These are phyloP conservation scores for Deilephila porcellus DNA, from an alignment of 2,888 invertebrate genomes.

Conservation along the genomic window DNA sequence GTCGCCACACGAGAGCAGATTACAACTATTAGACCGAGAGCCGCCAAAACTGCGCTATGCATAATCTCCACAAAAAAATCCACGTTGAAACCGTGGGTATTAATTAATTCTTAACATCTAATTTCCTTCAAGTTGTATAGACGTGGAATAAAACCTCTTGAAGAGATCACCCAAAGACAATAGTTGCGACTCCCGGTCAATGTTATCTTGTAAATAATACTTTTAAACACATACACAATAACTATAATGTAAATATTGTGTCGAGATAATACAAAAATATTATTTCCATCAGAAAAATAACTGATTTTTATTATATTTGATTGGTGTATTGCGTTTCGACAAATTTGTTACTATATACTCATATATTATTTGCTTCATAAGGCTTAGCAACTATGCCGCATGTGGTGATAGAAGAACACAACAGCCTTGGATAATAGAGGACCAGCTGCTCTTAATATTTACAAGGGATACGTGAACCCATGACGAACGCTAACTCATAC, in stretches of 20 bases:
- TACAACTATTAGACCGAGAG: slow-evolving; percentile 33
- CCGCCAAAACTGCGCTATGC: neutral
- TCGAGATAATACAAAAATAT: slow-evolving; percentile 58
- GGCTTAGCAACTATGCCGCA: slow-evolving; percentile 23
- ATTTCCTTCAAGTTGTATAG: neutral
- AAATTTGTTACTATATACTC: slow-evolving; percentile 11
- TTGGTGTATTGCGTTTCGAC: slow-evolving; percentile 26
- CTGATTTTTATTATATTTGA: slow-evolving; percentile 22
- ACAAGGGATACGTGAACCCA: slow-evolving; percentile 3
- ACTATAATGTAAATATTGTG: slow-evolving; percentile 37
- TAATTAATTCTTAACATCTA: neutral
- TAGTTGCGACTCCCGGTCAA: slow-evolving; percentile 33
- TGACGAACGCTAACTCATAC: neutral
- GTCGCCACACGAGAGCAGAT: slow-evolving; percentile 41
- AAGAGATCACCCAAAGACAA: slow-evolving; percentile 10
- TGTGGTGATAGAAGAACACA: slow-evolving; percentile 3
- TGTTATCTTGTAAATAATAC: slow-evolving; percentile 62
- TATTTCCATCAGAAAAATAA: slow-evolving; percentile 52
- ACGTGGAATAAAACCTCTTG: slow-evolving; percentile 39
- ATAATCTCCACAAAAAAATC: neutral
- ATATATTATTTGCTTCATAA: slow-evolving; percentile 25
- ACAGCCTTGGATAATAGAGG: neutral
- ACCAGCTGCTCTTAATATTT: slow-evolving; percentile 23
- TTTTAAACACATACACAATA: slow-evolving; percentile 46
- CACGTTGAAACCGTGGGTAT: neutral